Evolutionary conservation across 2,113 vertebrate genomes (phyloP), one percentile per base, ranked within the genome.

Genomic region (Erythrolamprus reginae): DNA sequence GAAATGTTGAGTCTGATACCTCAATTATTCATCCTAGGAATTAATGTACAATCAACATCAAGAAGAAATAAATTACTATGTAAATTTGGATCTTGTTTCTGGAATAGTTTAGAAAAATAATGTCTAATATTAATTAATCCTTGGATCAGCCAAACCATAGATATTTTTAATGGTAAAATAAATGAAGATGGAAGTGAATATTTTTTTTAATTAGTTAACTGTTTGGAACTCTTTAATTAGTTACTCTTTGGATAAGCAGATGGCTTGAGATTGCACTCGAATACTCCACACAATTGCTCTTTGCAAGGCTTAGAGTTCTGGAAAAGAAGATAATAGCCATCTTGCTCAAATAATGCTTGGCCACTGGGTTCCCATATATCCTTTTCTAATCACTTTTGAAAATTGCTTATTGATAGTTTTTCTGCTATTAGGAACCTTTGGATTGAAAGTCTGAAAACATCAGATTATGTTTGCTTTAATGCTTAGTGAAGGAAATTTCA

Each of bases 21-120:
- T 97, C 96, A 95, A 93, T 96, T 97, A 96, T 96, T 97, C 95
- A 95, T 96, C 95, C 95, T 93, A 94, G 87, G 91, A 96, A 97
- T 97, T 97, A 96, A 95, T 96, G 82, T 93, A 96, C 95, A 97
- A 97, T 97, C 97, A 97, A 87, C 92, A 95, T 93, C 92, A 93
- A 97, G 91, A 94, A 89, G 92, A 97, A 97, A 95, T 96, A 90
- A 87, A 94, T 96, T 92, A 90, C 94, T 96, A 94, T 95, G 92
- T 93, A 96, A 95, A 96, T 96, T 94, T 93, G 38, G 90, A 94
- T 91, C 88, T 90, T 87, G 53, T 92, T 94, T 52, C 91, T 96
- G 38, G 93, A 95, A 93, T 89, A 95, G 61, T 93, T 94, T 93
- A 93, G 91, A 95, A 95, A 94, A 95, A 96, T 95, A 86, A 94